Evolutionary conservation across 2,113 vertebrate species (phyloP), one percentile per base, ranked within the genome.

Genomic region (Gambusia holbrooki): DNA sequence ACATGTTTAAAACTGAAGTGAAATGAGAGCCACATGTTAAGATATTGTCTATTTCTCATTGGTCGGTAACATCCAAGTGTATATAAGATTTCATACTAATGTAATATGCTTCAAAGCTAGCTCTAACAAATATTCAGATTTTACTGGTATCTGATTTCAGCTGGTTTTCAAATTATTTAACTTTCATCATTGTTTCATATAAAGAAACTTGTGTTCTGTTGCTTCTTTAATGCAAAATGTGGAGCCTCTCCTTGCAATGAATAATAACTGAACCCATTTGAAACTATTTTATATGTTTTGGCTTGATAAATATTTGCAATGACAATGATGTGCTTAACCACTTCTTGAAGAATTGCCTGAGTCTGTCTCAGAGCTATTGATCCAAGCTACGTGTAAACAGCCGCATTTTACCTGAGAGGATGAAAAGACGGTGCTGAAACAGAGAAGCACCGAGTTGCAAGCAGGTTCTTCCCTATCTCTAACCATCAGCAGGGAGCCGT

Each of bases 401-500:
- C 54, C 14, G 32, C 45, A 33, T 60, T 32, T 45, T 22, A 58
- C 70, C 62, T 74, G 2, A 64, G 54, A 80, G 62, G 73, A 33
- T 61, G 73, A 68, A 65, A 74, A 79, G 74, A 64, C 33, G 79
- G 73, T 67, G 77, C 61, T 61, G 73, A 70, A 74, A 66, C 45
- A 33, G 76, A 71, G 61, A 80, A 77, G 81, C 29, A 61, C 48
- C 3, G 64, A 80, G 45, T 54, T 76, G 80, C 79, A 66, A 89
- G 79, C 79, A 80, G 76, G 84, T 77, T 84, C 76, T 78, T 76
- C 64, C 76, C 74, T 4, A 61, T 79, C 78, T 77, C 80, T 76
- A 62, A 68, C 76, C 62, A 62, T 77, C 91, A 89, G 90, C 45
- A 25, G 87, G 88, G 70, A 62, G 82, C 77, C 29, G 69, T 92